A percentile compares a stretch with the other conserved stretches of the same genome.
phyloP scores from a whole-genome alignment of 1,140 invertebrate species.

The Metaphire vulgaris region DNA sequence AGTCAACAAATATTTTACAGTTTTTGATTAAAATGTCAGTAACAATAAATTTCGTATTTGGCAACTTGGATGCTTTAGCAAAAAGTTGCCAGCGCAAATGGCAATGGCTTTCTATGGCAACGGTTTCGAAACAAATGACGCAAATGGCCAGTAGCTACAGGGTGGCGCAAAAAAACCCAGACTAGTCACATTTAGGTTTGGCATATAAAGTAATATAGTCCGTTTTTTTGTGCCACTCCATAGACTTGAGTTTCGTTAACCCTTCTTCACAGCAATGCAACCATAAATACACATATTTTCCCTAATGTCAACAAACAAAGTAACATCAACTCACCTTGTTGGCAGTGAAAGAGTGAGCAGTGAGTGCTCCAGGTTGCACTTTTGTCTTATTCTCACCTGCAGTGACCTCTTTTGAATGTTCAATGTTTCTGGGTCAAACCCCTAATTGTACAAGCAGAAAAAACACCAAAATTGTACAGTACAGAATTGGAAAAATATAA shows the following conservation, averaged over 20 bases:
- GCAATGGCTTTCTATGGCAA: too few species aligned
- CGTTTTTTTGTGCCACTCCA: neutral
- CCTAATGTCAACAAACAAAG: neutral
- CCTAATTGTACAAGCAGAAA: too few species aligned
- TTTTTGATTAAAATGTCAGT: neutral
- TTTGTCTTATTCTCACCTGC: slow-evolving; percentile 1
- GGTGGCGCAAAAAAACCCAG: neutral
- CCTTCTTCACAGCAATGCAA: neutral
- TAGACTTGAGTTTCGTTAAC: neutral
- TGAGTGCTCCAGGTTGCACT: neutral
- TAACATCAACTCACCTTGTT: slow-evolving; percentile 2
- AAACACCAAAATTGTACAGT: slow-evolving; percentile 1
- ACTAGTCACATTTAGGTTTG: neutral
- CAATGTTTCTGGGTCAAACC: neutral
- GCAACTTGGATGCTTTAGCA: too few species aligned
- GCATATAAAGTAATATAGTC: neutral
- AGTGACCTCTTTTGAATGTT: neutral
- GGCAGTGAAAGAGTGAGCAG: neutral
- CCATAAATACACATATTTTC: neutral
- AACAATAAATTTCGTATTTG: too few species aligned
- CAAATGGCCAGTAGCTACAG: too few species aligned
- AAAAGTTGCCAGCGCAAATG: too few species aligned
- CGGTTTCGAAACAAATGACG: too few species aligned
- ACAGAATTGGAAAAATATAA: too few species aligned
- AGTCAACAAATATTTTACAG: neutral